Percentiles rank a stretch among this genome's conserved stretches.
These are phyloP conservation scores for Mesoclemmys tuberculata DNA, from an alignment of 2,113 vertebrate genomes.

Conservation along the genomic window DNA sequence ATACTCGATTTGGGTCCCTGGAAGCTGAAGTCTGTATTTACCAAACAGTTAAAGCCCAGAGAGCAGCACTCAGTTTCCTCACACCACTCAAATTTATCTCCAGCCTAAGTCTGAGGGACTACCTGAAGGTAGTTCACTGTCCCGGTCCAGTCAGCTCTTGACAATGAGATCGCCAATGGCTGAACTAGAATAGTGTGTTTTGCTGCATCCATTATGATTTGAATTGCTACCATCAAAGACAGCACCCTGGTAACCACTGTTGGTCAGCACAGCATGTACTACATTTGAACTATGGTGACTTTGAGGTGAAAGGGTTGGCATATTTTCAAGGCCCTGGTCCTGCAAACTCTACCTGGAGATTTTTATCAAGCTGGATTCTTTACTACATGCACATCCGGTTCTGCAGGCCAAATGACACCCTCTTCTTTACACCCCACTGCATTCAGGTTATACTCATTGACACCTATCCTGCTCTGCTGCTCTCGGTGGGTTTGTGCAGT, in stretches of 20 bases:
- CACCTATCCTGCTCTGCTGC: not conserved
- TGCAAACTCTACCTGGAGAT: not conserved
- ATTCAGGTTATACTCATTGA: not conserved
- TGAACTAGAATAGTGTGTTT: not conserved
- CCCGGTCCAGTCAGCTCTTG: not conserved
- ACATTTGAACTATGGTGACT: not conserved
- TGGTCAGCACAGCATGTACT: not conserved
- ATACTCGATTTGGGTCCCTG: not conserved
- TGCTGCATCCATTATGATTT: not conserved
- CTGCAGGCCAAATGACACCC: not conserved
- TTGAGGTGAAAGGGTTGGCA: not conserved
- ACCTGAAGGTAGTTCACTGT: fast-evolving
- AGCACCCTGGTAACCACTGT: not conserved
- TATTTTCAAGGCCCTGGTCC: not conserved
- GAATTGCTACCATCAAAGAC: not conserved
- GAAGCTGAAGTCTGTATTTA: not conserved
- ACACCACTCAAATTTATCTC: fast-evolving
- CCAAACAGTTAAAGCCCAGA: not conserved
- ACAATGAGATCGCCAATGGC: fast-evolving
- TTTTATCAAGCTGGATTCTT: not conserved
- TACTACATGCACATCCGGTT: not conserved
- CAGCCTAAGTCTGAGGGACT: not conserved
- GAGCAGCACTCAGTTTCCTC: not conserved
- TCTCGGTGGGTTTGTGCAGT: not conserved
- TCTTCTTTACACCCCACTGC: not conserved